phyloP scores from a whole-genome alignment of 2,888 invertebrate species.

The Clanis bilineata region DNA sequence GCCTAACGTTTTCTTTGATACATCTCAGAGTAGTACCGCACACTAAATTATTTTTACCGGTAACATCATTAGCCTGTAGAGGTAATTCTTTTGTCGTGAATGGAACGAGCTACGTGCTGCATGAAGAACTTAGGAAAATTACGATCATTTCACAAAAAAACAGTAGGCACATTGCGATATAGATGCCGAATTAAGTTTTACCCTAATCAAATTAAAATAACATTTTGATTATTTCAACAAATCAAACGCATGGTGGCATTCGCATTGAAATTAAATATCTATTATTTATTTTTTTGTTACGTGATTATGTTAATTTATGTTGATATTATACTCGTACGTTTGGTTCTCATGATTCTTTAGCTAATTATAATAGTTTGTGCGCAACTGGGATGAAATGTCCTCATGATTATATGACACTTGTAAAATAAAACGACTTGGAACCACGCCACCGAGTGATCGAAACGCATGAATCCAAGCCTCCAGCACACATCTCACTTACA shows the following conservation, averaged over 20 bases:
- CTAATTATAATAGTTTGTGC: constrained; percentile 3
- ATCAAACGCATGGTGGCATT: constrained; percentile 58
- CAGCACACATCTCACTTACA: constrained; percentile 81
- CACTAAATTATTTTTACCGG: constrained; percentile 51
- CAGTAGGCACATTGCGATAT: constrained; percentile 2
- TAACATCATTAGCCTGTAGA: constrained; percentile 71
- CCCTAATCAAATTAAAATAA: constrained; percentile 1
- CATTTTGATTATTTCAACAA: constrained; percentile 27
- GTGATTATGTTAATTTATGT: not conserved
- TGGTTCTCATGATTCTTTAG: not conserved
- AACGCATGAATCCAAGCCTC: constrained; percentile 80
- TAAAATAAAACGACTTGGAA: constrained; percentile 72
- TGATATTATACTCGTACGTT: not conserved
- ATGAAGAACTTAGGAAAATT: constrained; percentile 55
- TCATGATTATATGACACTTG: constrained; percentile 63
- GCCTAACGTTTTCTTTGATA: constrained; percentile 50
- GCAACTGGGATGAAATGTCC: constrained; percentile 29
- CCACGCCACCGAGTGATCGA: constrained; percentile 83
- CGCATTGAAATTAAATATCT: constrained; percentile 19
- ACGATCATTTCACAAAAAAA: constrained; percentile 38
- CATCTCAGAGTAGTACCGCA: constrained; percentile 57
- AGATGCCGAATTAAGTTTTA: not conserved
- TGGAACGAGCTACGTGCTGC: constrained; percentile 67
- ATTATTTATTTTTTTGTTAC: constrained; percentile 26
- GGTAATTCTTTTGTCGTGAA: constrained; percentile 59